Percentiles rank a stretch among this genome's conserved stretches.
Evolutionary conservation across 1,140 invertebrate genomes (phyloP).

Genomic region (Zaprionus kolodkinae): DNA sequence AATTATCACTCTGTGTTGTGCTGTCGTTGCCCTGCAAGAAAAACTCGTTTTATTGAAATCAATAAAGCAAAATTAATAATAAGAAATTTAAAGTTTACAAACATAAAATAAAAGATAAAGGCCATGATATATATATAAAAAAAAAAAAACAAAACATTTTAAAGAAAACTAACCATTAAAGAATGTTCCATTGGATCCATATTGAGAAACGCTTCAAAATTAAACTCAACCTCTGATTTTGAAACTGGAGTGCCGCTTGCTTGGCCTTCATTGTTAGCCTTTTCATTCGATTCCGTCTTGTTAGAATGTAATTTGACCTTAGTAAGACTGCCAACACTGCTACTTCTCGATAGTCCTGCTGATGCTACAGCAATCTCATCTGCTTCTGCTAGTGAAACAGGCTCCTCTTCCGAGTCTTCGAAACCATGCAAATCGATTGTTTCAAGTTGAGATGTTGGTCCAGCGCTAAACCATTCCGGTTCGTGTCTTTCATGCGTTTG

Average conservation of each 20-base stretch:
- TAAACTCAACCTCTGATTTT: slow-evolving; percentile 58
- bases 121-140: too few relatives aligned
- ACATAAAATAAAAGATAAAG: too few relatives aligned
- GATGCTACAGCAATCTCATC: slow-evolving; percentile 12
- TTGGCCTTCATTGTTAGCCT: slow-evolving; percentile 9
- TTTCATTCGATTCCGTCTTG: slow-evolving; percentile 26
- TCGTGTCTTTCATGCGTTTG: slow-evolving; percentile 85
- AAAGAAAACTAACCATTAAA: slow-evolving; percentile 84
- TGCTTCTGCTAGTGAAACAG: slow-evolving; percentile 35
- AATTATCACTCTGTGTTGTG: slow-evolving; percentile 28
- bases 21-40: slow-evolving; percentile 38
- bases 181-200: slow-evolving; percentile 87
- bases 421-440: slow-evolving; percentile 97
- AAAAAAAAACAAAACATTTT: not conserved
- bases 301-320: slow-evolving; percentile 14
- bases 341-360: slow-evolving; percentile 24
- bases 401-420: slow-evolving; percentile 88
- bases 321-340: slow-evolving; percentile 47
- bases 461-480: slow-evolving; percentile 92
- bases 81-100: too few relatives aligned
- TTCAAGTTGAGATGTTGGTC: slow-evolving; percentile 94
- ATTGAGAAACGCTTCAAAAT: slow-evolving; percentile 89
- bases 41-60: too few relatives aligned
- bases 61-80: too few relatives aligned
- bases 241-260: slow-evolving; percentile 8